These are phyloP conservation scores for Aphyosemion australe DNA, from an alignment of 2,113 vertebrate genomes.

Conservation along the genomic window DNA sequence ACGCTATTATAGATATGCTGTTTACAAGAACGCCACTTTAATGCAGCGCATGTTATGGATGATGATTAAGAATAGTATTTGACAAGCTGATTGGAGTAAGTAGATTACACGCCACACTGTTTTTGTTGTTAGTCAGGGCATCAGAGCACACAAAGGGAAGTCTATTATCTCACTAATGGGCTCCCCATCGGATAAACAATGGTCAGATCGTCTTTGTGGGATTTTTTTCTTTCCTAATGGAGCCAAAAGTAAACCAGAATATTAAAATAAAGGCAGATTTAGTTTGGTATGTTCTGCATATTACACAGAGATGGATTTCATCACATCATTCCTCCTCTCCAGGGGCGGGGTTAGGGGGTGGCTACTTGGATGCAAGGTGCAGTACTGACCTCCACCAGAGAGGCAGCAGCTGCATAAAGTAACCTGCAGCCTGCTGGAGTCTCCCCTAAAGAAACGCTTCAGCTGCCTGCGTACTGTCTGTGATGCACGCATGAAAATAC, in stretches of 20 bases:
- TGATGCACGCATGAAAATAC: too few species aligned
- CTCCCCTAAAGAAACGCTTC: too few species aligned
- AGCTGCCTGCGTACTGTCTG: too few species aligned
- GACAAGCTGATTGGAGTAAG: constrained; percentile 66
- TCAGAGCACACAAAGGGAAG: constrained; percentile 25
- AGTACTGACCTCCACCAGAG: too few species aligned
- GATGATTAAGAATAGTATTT: constrained; percentile 65
- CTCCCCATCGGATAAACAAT: constrained; percentile 32
- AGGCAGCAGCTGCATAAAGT: too few species aligned
- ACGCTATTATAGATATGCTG: constrained; percentile 70
- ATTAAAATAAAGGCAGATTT: constrained; percentile 1
- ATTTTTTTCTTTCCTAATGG: constrained; percentile 14
- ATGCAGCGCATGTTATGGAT: constrained; percentile 57
- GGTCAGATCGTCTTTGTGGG: constrained; percentile 10
- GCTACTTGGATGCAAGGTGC: too few species aligned
- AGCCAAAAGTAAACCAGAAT: constrained; percentile 5
- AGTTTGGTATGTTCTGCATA: constrained; percentile 6
- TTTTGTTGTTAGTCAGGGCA: constrained; percentile 42
- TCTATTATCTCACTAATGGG: constrained; percentile 35
- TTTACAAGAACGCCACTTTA: constrained; percentile 75
- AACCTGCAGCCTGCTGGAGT: too few species aligned
- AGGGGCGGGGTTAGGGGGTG: too few species aligned
- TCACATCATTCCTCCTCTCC: constrained; percentile 30
- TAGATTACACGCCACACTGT: constrained; percentile 51
- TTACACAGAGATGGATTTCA: constrained; percentile 26